Evolutionary conservation across 2,888 invertebrate genomes (phyloP), one percentile per base, ranked within the genome.

Genomic region (Taenaris catops): DNA sequence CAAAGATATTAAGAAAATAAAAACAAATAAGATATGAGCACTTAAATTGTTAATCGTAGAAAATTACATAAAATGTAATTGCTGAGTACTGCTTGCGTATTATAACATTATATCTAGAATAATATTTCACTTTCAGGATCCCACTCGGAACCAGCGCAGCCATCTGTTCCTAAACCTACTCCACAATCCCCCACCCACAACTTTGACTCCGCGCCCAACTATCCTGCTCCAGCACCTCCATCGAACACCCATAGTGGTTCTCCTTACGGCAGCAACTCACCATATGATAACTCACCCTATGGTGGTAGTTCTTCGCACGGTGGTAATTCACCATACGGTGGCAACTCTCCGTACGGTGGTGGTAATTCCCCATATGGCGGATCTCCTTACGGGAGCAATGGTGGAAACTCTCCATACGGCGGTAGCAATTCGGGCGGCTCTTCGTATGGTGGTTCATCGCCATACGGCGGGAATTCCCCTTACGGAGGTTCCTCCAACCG

Each of bases 161-260:
- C 79, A 7, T 48, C 64, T n/a, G 53, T 48, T 1, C 55, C 73
- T 0, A 69, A 56, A 8, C 68, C 72, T 0, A 67, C 59, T 28
- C 79, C 75, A 4, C 71, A 63, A 37, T 44, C 66, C 6, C 73
- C 79, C 2, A 48, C 69, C 4, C 53, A 55, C 16, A 23, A 67
- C 47, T 69, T 60, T 31, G 81, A 86, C 34, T 62, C 69, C 1
- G 51, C 67, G 1, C 87, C 87, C 2, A 70, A 63, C 47, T 86
- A 87, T 53, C 71, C 80, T 4, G 74, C 86, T n/a, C 87, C 86
- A 0, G 70, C 76, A 0, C 76, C 84, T 0, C 83, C 84, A 1
- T 37, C 52, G 3, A 47, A 47, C 11, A 38, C 45, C 10, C 43
- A 49, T 8, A 31, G 39, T 5, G 39, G 39, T 14, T 47, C 46